Evolutionary conservation across 2,113 vertebrate genomes (phyloP).

Genomic region (Nyctereutes procyonoides): DNA sequence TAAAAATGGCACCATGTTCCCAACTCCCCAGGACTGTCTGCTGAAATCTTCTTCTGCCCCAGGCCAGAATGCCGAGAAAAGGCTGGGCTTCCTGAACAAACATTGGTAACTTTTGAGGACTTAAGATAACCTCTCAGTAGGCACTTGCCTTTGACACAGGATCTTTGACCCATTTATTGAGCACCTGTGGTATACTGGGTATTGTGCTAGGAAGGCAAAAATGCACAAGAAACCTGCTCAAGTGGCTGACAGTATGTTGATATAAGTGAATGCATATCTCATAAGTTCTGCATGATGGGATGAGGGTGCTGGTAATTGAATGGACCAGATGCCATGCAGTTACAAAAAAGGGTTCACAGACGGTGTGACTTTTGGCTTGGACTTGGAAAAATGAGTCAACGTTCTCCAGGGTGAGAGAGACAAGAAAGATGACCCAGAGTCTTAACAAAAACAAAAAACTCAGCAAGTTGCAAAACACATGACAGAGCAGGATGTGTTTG

Average conservation of each 20-base stretch:
- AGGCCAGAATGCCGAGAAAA: not conserved
- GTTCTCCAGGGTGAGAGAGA: not conserved
- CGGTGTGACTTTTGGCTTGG: not conserved
- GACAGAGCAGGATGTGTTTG: not conserved
- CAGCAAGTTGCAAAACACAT: not conserved
- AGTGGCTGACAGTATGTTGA: not conserved
- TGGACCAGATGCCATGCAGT: not conserved
- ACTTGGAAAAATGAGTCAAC: not conserved
- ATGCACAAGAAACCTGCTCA: not conserved
- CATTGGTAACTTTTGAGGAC: not conserved
- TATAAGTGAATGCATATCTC: not conserved
- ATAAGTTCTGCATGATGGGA: too few relatives aligned
- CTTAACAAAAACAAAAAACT: not conserved
- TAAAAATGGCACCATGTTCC: not conserved
- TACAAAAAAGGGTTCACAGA: not conserved
- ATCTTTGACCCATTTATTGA: not conserved
- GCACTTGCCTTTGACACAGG: not conserved
- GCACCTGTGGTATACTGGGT: not conserved
- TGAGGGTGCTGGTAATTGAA: fast-evolving
- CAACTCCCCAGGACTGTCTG: not conserved
- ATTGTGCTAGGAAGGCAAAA: not conserved
- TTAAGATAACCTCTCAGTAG: not conserved
- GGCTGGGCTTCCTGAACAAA: not conserved
- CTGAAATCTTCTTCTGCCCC: not conserved
- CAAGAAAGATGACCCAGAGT: not conserved